Conservation (phyloP, 2,888 invertebrate species). For the Cotesia congregata region DNA sequence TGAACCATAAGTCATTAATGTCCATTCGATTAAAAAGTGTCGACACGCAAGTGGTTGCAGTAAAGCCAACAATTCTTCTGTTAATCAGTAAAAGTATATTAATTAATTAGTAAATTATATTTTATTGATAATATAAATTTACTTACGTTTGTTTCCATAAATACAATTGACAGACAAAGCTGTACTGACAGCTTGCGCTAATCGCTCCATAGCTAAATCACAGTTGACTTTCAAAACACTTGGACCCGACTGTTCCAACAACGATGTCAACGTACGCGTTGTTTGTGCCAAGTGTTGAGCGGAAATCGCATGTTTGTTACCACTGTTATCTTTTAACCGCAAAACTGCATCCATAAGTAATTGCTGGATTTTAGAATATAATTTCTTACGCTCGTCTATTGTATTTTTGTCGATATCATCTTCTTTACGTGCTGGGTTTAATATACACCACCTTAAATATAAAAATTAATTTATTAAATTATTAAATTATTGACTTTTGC, state of each 20-base stretch:
- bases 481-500: too few relatives aligned
- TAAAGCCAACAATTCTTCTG: constrained; percentile 65
- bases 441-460: constrained; percentile 62
- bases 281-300: constrained; percentile 67
- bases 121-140: constrained; percentile 22
- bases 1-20: constrained; percentile 64
- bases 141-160: constrained; percentile 82
- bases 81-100: constrained; percentile 10
- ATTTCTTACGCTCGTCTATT: constrained; percentile 53
- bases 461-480: constrained; percentile 10
- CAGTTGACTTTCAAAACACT: constrained; percentile 51
- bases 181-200: constrained; percentile 88
- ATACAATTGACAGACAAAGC: constrained; percentile 84
- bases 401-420: constrained; percentile 46
- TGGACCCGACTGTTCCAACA: constrained; percentile 53
- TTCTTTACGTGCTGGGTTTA: constrained; percentile 59
- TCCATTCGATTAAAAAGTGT: constrained; percentile 68
- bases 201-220: constrained; percentile 76
- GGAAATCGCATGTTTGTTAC: constrained; percentile 66
- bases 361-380: constrained; percentile 66
- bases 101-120: constrained; percentile 28
- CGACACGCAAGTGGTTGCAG: constrained; percentile 65
- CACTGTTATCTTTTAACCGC: constrained; percentile 60
- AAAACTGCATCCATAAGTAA: constrained; percentile 67
- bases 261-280: constrained; percentile 56